Percentiles rank a stretch among this genome's conserved stretches.
These are phyloP conservation scores for Crocuta crocuta DNA, from an alignment of 2,113 vertebrate species.

Conservation along the genomic window DNA sequence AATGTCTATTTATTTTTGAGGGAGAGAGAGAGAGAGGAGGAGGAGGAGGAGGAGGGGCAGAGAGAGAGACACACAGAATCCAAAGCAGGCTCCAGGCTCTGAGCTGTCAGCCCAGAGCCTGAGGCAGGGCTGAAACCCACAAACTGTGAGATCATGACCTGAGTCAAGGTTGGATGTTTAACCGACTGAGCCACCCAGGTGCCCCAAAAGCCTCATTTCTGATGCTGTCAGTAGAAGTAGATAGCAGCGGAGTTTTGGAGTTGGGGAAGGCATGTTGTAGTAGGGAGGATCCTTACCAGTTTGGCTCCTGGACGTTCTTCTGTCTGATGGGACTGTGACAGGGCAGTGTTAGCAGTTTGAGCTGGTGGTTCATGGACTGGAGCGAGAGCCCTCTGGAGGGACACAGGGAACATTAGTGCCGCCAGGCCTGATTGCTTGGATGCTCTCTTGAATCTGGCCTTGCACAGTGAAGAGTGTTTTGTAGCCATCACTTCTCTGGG, in stretches of 20 bases:
- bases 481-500: not conserved
- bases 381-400: conserved; percentile 16
- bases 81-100: no score
- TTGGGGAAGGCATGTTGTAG: not conserved
- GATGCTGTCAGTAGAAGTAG: not conserved
- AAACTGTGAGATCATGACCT: no score
- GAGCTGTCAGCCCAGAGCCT: no score
- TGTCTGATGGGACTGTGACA: not conserved
- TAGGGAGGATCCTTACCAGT: not conserved
- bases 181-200: no score
- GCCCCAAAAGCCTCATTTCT: not conserved
- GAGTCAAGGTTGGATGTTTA: no score
- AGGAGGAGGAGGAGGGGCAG: no score
- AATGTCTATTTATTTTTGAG: no score
- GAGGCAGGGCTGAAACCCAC: no score
- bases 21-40: no score
- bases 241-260: not conserved
- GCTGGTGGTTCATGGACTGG: not conserved
- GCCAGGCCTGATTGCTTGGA: not conserved
- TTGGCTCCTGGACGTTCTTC: not conserved
- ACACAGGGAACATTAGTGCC: not conserved
- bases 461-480: not conserved
- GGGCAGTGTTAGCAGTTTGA: conserved; percentile 20
- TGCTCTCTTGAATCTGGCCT: not conserved
- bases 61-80: no score